Percentiles rank a stretch among this genome's conserved stretches.
Evolutionary conservation across 2,113 vertebrate genomes (phyloP).

Genomic region (Ciconia maguari): DNA sequence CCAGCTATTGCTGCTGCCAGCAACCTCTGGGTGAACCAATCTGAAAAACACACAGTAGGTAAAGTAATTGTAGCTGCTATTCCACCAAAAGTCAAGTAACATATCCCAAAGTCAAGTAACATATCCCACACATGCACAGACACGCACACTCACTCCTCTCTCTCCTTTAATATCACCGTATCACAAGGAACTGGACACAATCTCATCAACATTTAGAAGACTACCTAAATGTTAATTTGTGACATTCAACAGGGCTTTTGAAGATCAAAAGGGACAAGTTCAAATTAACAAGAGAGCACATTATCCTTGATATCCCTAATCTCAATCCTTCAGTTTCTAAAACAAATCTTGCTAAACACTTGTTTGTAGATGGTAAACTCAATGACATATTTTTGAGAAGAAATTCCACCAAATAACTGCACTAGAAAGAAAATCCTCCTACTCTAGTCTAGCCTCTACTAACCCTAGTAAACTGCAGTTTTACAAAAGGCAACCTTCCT

Average conservation of each 20-base stretch:
- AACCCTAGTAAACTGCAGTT: neutral
- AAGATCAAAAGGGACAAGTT: neutral
- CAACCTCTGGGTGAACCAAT: neutral
- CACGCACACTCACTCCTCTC: neutral
- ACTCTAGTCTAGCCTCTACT: neutral
- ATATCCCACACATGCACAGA: neutral
- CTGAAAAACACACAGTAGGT: neutral
- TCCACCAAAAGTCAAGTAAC: neutral
- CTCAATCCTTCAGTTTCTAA: neutral
- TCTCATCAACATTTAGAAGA: neutral
- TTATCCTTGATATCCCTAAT: neutral
- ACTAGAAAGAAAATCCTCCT: neutral
- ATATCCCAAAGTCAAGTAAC: neutral
- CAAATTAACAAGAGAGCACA: neutral
- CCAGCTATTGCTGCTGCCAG: neutral
- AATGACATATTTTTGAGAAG: neutral
- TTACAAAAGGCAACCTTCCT: neutral
- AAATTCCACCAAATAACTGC: neutral
- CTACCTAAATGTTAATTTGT: neutral
- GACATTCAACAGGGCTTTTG: neutral
- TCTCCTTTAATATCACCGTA: accelerated
- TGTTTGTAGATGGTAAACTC: neutral
- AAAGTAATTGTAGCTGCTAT: neutral
- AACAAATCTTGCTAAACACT: neutral
- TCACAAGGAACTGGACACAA: neutral